Base-by-base conservation (phyloP, 2,888 invertebrate genomes). In the Amphimallon solstitiale region DNA sequence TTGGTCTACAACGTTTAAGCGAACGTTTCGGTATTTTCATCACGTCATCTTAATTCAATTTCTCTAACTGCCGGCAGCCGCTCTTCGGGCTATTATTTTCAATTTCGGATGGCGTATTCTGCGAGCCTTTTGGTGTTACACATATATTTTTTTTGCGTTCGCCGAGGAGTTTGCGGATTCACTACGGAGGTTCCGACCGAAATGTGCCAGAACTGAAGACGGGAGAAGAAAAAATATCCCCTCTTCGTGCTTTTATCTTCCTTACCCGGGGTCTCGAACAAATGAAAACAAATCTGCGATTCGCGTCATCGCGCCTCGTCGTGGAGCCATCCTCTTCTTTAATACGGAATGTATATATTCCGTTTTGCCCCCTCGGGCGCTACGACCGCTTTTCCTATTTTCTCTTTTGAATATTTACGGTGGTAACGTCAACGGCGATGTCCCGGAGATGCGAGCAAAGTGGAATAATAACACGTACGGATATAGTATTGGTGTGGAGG, bases 41-140 rank as follows among this genome's bases (percentile, higher is more conserved):
- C 73, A 74, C 74, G 74, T 75, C 75, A 74, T 76, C 74, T 76
- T 77, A 77, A 78, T 76, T 77, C 76, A 75, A 76, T 78, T 75
- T 76, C 73, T 72, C 72, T 76, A 73, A 77, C 72, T 72, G 74
- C 73, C 73, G 67, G 68, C 70, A 72, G 73, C 73, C 67, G 69
- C 56, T 70, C 78, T 73, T 60, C 64, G 63, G 72, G 77, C 76
- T 78, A 78, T 78, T 78, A 78, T 78, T 78, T 78, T 78, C 78
- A 77, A 78, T 78, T 77, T 77, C 72, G 72, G 67, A 72, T 73
- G 23, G 75, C 74, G 73, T 76, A 76, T 76, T 75, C 76, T 72
- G 72, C 74, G 66, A 67, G 63, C 69, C 68, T 71, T 72, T 68
- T 67, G 61, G 23, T 23, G 9, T 29, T 23, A 48, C 60, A 68